A percentile compares a stretch with the other conserved stretches of the same genome.
Evolutionary conservation across 2,113 vertebrate species (phyloP).

Genomic region (Leucoraja erinaceus): DNA sequence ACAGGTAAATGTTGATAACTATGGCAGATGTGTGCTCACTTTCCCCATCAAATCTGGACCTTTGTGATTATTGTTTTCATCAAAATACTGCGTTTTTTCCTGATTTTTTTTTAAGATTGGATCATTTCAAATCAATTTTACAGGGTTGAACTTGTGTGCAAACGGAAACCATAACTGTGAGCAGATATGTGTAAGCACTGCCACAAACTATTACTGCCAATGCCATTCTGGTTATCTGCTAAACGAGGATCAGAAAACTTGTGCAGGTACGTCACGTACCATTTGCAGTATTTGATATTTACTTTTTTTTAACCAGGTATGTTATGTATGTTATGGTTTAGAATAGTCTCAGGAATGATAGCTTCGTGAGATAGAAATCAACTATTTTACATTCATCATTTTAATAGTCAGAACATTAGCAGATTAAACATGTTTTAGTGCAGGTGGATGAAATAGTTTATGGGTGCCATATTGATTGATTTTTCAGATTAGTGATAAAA

Average conservation of each 20-base stretch:
- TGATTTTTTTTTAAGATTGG: neutral
- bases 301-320: neutral
- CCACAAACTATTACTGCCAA: slow-evolving; percentile 60
- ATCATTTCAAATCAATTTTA: slow-evolving; percentile 39
- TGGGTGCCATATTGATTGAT: neutral
- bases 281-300: too few species aligned
- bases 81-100: neutral
- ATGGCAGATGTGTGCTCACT: too few species aligned
- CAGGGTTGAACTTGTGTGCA: slow-evolving; percentile 65
- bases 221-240: slow-evolving; percentile 65
- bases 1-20: too few species aligned
- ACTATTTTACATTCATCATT: slow-evolving; percentile 10
- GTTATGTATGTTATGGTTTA: neutral
- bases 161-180: slow-evolving; percentile 62
- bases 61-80: neutral
- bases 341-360: neutral
- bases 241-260: slow-evolving; percentile 68
- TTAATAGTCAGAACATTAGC: slow-evolving; percentile 23
- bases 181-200: slow-evolving; percentile 66
- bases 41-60: too few species aligned
- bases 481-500: neutral
- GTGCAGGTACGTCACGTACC: slow-evolving; percentile 61
- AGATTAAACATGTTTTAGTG: neutral
- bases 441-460: neutral
- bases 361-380: neutral